A percentile compares a stretch with the other conserved stretches of the same genome.
phyloP scores from a whole-genome alignment of 2,888 invertebrate species.

The Drosophila anomelani region DNA sequence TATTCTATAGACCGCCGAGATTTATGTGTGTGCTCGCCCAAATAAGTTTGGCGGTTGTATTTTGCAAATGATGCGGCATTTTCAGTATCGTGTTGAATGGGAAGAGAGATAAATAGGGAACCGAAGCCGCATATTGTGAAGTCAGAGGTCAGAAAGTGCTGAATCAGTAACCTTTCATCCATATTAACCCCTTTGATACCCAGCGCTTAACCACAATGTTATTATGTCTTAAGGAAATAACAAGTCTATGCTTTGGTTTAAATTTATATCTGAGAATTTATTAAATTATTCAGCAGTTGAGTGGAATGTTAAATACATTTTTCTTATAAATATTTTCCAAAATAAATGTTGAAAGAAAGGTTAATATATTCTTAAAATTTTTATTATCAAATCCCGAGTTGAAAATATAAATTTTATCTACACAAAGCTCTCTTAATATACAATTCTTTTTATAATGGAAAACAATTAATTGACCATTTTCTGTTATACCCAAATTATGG shows the following conservation, averaged over 20 bases:
- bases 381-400: too few relatives aligned
- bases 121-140: conserved; percentile 9
- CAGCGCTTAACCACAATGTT: conserved; percentile 3
- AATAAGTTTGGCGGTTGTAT: conserved; percentile 42
- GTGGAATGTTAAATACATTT: background rate
- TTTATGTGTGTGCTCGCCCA: conserved; percentile 57
- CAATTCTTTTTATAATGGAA: background rate
- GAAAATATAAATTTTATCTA: too few relatives aligned
- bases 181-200: conserved; percentile 5
- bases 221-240: background rate
- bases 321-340: too few relatives aligned
- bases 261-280: background rate
- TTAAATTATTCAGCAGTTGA: background rate
- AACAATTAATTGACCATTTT: conserved; percentile 13
- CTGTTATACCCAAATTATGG: background rate
- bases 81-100: conserved; percentile 14
- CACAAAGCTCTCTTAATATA: too few relatives aligned
- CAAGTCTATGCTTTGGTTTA: background rate
- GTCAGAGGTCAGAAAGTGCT: conserved; percentile 4
- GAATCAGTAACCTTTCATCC: conserved; percentile 5
- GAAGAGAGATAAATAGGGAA: background rate
- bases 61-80: conserved; percentile 58
- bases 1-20: conserved; percentile 59
- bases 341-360: too few relatives aligned
- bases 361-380: too few relatives aligned